Conservation (phyloP, 2,888 invertebrate genomes). For the Oligia latruncula region DNA sequence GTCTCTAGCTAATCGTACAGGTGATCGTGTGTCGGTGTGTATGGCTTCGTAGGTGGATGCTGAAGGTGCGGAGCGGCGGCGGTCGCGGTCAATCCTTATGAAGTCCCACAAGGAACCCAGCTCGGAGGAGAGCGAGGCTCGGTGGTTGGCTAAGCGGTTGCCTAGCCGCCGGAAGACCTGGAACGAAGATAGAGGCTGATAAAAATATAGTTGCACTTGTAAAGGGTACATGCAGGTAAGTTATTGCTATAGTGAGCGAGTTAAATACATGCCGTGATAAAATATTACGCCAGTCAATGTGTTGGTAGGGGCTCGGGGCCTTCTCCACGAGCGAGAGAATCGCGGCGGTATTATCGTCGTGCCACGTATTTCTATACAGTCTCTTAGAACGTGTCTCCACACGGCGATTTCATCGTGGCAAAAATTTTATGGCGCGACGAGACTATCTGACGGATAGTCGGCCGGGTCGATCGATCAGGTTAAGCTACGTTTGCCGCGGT, state of each 20-base stretch:
- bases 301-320: no score
- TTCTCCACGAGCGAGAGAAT: no score
- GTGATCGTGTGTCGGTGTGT: slow-evolving; percentile 78
- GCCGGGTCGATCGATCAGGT: no score
- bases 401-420: no score
- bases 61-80: slow-evolving; percentile 81
- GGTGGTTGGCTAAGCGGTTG: slow-evolving; percentile 83
- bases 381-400: no score
- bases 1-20: slow-evolving; percentile 84
- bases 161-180: slow-evolving; percentile 87
- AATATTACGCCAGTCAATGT: no score
- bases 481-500: no score
- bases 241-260: background rate
- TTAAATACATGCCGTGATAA: background rate
- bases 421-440: no score
- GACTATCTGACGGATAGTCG: no score
- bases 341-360: no score
- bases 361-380: no score
- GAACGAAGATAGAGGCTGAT: slow-evolving; percentile 34
- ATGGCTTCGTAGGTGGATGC: slow-evolving; percentile 77
- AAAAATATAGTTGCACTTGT: slow-evolving; percentile 34
- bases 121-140: slow-evolving; percentile 85
- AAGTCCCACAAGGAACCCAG: slow-evolving; percentile 88
- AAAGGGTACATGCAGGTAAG: slow-evolving; percentile 27
- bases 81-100: slow-evolving; percentile 80